These are phyloP conservation scores for Mycalesis mineus DNA, from an alignment of 2,888 invertebrate species.

Conservation along the genomic window DNA sequence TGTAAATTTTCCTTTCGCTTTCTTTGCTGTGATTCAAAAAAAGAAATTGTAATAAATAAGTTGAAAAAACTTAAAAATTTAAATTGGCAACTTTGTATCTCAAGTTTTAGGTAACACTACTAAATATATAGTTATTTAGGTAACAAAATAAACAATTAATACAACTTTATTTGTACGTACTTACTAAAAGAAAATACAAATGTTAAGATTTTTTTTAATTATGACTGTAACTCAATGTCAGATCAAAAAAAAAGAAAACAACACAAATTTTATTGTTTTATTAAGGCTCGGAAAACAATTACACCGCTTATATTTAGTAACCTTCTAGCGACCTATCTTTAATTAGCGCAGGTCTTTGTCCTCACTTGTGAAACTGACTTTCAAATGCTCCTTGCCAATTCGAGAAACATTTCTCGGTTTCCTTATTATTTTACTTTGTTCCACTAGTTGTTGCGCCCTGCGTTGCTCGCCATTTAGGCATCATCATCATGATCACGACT, in stretches of 20 bases:
- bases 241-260: background rate
- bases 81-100: no score
- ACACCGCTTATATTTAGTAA: slow-evolving; percentile 30
- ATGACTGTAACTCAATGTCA: background rate
- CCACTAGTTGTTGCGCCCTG: slow-evolving; percentile 3
- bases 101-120: no score
- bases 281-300: slow-evolving; percentile 30
- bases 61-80: no score
- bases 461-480: background rate
- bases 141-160: no score
- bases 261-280: slow-evolving; percentile 28
- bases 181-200: no score
- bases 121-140: no score
- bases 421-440: slow-evolving; percentile 46
- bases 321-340: slow-evolving; percentile 60
- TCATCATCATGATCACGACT: no score
- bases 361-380: slow-evolving; percentile 58
- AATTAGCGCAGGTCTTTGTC: slow-evolving; percentile 64
- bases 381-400: slow-evolving; percentile 58
- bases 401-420: slow-evolving; percentile 63
- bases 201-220: no score
- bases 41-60: no score
- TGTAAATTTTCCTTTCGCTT: no score
- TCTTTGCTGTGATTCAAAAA: no score
- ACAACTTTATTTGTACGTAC: no score